phyloP scores from a whole-genome alignment of 2,888 invertebrate genomes.

The Drosophila neoperkinsi region DNA sequence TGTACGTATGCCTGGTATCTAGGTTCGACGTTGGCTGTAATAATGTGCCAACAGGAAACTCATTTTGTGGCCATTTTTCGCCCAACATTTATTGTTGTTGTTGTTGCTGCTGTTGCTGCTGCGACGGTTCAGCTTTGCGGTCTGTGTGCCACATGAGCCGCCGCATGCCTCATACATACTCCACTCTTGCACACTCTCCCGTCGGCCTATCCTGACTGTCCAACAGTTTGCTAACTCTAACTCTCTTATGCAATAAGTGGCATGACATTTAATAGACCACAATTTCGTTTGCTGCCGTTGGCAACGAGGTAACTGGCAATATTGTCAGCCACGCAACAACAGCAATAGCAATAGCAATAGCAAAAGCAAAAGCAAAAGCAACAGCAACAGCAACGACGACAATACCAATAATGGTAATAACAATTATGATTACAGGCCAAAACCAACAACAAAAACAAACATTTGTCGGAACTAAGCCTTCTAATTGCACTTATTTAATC shows the following conservation, averaged over 20 bases:
- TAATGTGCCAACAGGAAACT: conserved; percentile 41
- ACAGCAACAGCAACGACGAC: conserved; percentile 2
- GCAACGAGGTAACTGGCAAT: conserved; percentile 25
- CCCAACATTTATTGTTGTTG: conserved; percentile 29
- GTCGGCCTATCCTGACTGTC: not conserved
- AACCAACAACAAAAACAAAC: conserved; percentile 11
- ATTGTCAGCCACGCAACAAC: conserved; percentile 36
- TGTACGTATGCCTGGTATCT: not conserved
- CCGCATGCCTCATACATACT: not conserved
- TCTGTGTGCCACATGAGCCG: conserved; percentile 19
- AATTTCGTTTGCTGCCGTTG: conserved; percentile 59
- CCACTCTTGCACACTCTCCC: not conserved
- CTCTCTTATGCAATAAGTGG: conserved; percentile 64
- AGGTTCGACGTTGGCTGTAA: conserved; percentile 9
- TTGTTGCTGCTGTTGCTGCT: conserved; percentile 15
- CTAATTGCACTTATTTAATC: conserved; percentile 25
- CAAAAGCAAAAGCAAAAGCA: not conserved
- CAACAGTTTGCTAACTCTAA: conserved; percentile 4
- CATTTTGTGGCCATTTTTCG: conserved; percentile 47
- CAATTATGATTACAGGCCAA: conserved; percentile 30
- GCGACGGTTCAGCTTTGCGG: conserved; percentile 31
- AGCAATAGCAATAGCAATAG: conserved; percentile 6
- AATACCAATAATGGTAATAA: conserved; percentile 13
- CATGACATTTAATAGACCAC: conserved; percentile 67
- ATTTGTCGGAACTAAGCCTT: conserved; percentile 27